Percentiles rank a stretch among this genome's conserved stretches.
Conservation (phyloP, 2,797 vertebrate genomes). For the Eupleurogrammus muticus region DNA sequence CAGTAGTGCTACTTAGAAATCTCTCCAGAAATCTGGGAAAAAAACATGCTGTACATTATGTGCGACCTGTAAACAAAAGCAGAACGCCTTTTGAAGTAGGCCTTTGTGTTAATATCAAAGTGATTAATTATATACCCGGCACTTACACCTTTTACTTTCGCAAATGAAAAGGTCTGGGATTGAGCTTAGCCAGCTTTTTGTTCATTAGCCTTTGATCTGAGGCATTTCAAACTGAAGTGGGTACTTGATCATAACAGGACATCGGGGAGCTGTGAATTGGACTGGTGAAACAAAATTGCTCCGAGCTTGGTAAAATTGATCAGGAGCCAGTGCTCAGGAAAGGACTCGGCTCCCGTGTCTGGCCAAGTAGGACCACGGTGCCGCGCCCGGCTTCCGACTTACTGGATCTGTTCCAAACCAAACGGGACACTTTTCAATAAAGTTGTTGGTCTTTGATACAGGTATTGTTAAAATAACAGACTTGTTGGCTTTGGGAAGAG, state of each 20-base stretch:
- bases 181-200: slow-evolving; percentile 32
- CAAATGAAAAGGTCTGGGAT: slow-evolving; percentile 30
- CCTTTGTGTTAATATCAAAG: slow-evolving; percentile 29
- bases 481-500: slow-evolving; percentile 25
- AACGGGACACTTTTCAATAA: slow-evolving; percentile 74
- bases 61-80: slow-evolving; percentile 36
- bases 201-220: slow-evolving; percentile 58
- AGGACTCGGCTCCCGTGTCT: slow-evolving; percentile 55
- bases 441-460: slow-evolving; percentile 59
- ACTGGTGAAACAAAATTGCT: slow-evolving; percentile 28
- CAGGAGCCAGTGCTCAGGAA: slow-evolving; percentile 46
- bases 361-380: slow-evolving; percentile 35
- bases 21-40: neutral
- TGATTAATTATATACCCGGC: slow-evolving; percentile 32
- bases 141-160: slow-evolving; percentile 27
- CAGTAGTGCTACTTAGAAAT: neutral
- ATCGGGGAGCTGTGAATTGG: slow-evolving; percentile 16
- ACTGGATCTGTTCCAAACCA: slow-evolving; percentile 71
- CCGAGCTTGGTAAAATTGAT: slow-evolving; percentile 55
- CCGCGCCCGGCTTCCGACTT: slow-evolving; percentile 60
- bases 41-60: slow-evolving; percentile 1
- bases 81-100: slow-evolving; percentile 16
- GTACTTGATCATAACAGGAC: slow-evolving; percentile 40
- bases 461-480: slow-evolving; percentile 50
- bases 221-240: slow-evolving; percentile 39